Base-by-base conservation (phyloP, 2,797 vertebrate species). In the Muraenolepis orangiensis region DNA sequence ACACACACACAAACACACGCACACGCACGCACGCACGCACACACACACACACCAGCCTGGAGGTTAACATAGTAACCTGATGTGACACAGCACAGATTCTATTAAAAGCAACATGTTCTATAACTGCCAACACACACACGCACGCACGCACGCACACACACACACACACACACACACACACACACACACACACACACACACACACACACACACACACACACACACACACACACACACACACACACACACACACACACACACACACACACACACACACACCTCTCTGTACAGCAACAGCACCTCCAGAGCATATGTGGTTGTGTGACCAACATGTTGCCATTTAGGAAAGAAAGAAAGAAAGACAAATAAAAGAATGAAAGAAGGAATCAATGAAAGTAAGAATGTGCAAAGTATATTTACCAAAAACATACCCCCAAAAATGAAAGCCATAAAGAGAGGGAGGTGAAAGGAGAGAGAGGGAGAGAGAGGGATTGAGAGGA, bases 301-400 rank as follows among this genome's bases (percentile, higher is more conserved):
- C 69, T 81, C 76, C 40, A 76, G 80, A 76, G 79, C 86, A 82
- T 81, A 83, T 85, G 83, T n/a, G 72, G 51, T 78, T 80, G 73
- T 84, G 82, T 81, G 78, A 83, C 81, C 80, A 79, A 78, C 86
- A 76, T 86, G 83, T 88, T 88, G 89, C 86, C 86, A 85, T 82
- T 87, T 84, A 83, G 38, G 74, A 26, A 74, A 75, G 80, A 79
- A 69, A 77, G 72, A 32, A 71, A 14, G 61, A 67, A 75, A 34
- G 66, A 10, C 23, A 67, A 26, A 7, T 18, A 61, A 26, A n/a
- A n/a, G n/a, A n/a, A n/a, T n/a, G n/a, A n/a, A n/a, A n/a, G n/a
- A n/a, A n/a, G n/a, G n/a, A n/a, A n/a, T n/a, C n/a, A n/a, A n/a
- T n/a, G n/a, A n/a, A n/a, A n/a, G n/a, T n/a, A n/a, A n/a, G n/a